Evolutionary conservation across 1,140 invertebrate species (phyloP).

Genomic region (Drosophila sturtevanti): DNA sequence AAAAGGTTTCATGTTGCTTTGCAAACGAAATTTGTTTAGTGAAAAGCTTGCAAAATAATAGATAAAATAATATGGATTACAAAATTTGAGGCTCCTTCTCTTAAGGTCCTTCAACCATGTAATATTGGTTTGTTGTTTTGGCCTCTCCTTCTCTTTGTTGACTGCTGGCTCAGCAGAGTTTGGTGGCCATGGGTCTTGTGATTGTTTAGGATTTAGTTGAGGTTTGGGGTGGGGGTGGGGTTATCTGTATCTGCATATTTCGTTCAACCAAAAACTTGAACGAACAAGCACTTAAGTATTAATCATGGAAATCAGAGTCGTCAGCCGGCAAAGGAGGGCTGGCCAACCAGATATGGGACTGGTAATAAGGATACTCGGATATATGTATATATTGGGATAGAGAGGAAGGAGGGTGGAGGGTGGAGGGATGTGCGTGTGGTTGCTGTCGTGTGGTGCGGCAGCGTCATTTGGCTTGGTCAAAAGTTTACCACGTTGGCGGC

Average conservation of each 20-base stretch:
- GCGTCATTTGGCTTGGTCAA: conserved; percentile 44
- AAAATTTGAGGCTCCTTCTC: background rate
- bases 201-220: conserved; percentile 60
- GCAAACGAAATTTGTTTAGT: background rate
- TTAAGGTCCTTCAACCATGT: background rate
- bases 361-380: too few relatives aligned
- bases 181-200: conserved; percentile 25
- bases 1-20: background rate
- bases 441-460: conserved; percentile 28
- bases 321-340: conserved; percentile 34
- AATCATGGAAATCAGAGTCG: conserved; percentile 78
- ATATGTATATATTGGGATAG: too few relatives aligned
- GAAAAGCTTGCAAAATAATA: background rate
- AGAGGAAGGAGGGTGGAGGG: too few relatives aligned
- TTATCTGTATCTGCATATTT: conserved; percentile 61
- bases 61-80: background rate
- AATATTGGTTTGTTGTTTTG: background rate
- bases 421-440: conserved; percentile 26
- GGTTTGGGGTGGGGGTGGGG: too few relatives aligned
- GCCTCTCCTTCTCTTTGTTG: background rate
- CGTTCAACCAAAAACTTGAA: conserved; percentile 59
- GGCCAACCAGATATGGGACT: conserved; percentile 3
- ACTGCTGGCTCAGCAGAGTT: conserved; percentile 59
- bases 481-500: conserved; percentile 58
- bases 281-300: conserved; percentile 81